A percentile compares a stretch with the other conserved stretches of the same genome.
Evolutionary conservation across 2,113 vertebrate genomes (phyloP).

Genomic region (Microcebus murinus): DNA sequence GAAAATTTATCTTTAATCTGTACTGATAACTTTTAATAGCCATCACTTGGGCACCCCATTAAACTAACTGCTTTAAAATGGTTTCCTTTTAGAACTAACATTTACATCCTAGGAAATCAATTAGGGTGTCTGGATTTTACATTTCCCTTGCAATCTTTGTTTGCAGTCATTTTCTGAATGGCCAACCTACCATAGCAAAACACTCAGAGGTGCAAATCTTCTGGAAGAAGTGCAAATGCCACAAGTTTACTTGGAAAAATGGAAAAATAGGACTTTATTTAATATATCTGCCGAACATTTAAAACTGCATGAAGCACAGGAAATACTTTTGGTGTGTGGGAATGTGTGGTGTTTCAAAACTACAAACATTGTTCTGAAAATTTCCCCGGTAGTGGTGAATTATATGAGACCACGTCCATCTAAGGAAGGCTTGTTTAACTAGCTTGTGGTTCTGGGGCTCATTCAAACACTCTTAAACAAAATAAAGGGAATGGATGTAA

Average conservation of each 20-base stretch:
- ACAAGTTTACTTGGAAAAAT: slow-evolving; percentile 63
- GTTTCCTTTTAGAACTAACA: slow-evolving; percentile 63
- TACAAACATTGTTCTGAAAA: slow-evolving; percentile 80
- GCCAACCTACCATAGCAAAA: neutral
- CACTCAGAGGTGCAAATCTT: slow-evolving; percentile 50
- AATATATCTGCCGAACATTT: slow-evolving; percentile 61
- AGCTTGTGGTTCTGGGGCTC: slow-evolving; percentile 85
- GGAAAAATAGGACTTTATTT: slow-evolving; percentile 66
- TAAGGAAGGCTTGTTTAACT: slow-evolving; percentile 82
- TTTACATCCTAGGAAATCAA: slow-evolving; percentile 57
- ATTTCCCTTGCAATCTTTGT: neutral
- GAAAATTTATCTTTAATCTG: slow-evolving; percentile 65
- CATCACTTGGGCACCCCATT: slow-evolving; percentile 58
- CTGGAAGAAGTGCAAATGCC: slow-evolving; percentile 52
- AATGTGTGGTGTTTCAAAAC: slow-evolving; percentile 80
- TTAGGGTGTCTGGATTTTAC: slow-evolving; percentile 49
- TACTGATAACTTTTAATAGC: slow-evolving; percentile 55
- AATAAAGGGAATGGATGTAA: slow-evolving; percentile 87
- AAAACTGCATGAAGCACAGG: slow-evolving; percentile 74
- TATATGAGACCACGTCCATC: slow-evolving; percentile 83
- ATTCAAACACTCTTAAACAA: slow-evolving; percentile 85
- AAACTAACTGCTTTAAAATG: slow-evolving; percentile 73
- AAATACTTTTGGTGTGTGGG: slow-evolving; percentile 82
- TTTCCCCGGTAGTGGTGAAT: slow-evolving; percentile 83
- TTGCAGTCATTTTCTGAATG: neutral